phyloP scores from a whole-genome alignment of 2,888 invertebrate species.

The Melanophora roralis region DNA sequence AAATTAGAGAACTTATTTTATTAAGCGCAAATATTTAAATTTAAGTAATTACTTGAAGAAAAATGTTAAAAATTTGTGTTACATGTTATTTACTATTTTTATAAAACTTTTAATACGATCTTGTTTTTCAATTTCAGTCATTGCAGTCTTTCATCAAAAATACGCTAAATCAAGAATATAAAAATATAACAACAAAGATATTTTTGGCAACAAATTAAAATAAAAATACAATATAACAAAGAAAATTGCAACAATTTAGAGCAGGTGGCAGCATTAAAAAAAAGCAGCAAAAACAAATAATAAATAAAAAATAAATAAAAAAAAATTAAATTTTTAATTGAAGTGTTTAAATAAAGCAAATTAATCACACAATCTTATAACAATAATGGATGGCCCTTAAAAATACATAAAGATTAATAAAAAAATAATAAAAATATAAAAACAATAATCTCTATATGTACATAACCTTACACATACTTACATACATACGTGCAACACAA shows the following conservation, averaged over 20 bases:
- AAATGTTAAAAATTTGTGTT: too few relatives aligned
- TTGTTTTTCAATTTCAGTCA: background rate
- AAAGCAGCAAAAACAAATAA: background rate
- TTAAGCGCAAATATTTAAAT: too few relatives aligned
- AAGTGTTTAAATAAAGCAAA: background rate
- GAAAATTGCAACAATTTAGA: background rate
- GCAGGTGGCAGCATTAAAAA: background rate
- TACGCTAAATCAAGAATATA: background rate
- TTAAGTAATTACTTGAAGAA: too few relatives aligned
- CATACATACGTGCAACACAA: too few relatives aligned
- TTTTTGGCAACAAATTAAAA: slow-evolving; percentile 24
- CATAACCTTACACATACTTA: too few relatives aligned
- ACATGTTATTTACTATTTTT: background rate
- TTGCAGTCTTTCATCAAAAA: slow-evolving; percentile 19
- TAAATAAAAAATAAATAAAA: background rate
- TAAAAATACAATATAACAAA: background rate
- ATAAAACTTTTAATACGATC: background rate
- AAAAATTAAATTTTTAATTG: background rate
- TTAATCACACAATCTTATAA: background rate
- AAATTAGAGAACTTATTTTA: too few relatives aligned
- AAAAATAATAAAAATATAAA: background rate
- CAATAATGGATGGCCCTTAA: slow-evolving; percentile 27
- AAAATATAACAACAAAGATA: background rate
- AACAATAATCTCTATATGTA: too few relatives aligned
- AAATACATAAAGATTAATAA: background rate